phyloP scores from a whole-genome alignment of 2,888 invertebrate species.

The Dorcus hopei region DNA sequence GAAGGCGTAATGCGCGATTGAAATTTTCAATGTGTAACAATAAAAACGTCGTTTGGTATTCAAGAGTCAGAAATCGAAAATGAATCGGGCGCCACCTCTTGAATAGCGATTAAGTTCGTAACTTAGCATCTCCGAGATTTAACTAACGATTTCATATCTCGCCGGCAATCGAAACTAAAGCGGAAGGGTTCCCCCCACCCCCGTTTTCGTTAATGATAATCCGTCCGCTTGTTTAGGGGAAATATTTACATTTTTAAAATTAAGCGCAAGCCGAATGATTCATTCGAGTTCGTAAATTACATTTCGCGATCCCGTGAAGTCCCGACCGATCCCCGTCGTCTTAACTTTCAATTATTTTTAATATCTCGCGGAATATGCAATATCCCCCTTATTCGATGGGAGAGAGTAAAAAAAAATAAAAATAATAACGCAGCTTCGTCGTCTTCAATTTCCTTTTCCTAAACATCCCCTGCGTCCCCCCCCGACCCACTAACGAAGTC shows the following conservation, averaged over 20 bases:
- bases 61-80: slow-evolving; percentile 17
- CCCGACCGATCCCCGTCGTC: background rate
- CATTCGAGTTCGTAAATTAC: slow-evolving; percentile 1
- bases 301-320: background rate
- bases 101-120: slow-evolving; percentile 11
- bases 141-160: background rate
- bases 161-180: background rate
- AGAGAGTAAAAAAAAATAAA: background rate
- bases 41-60: slow-evolving; percentile 8
- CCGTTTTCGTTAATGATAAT: slow-evolving; percentile 13
- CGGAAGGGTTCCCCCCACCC: background rate
- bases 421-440: background rate
- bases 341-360: slow-evolving; percentile 2
- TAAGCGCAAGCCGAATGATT: background rate
- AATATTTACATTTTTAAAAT: slow-evolving; percentile 7
- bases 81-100: slow-evolving; percentile 14
- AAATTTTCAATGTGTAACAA: background rate
- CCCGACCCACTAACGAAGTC: slow-evolving; percentile 7
- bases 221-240: slow-evolving; percentile 3
- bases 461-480: background rate
- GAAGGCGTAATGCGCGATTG: too few relatives aligned
- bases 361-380: background rate
- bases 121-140: background rate
- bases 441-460: background rate
- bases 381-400: background rate